Percentiles rank a stretch among this genome's conserved stretches.
Conservation (phyloP, 1,140 invertebrate species). For the Lerema accius region DNA sequence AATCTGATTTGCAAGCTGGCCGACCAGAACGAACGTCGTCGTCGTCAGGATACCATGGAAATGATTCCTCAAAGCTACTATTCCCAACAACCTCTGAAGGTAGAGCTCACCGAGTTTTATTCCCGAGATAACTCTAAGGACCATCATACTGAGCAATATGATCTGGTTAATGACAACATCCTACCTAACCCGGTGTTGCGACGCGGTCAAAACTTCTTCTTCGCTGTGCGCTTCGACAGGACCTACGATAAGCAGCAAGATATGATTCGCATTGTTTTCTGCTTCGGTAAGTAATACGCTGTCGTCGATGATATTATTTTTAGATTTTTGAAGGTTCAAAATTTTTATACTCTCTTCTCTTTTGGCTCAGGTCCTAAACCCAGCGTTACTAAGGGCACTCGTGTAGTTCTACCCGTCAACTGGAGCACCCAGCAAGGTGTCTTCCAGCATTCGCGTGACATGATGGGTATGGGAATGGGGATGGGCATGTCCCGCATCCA, state of each 20-base stretch:
- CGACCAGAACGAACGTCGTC: conserved; percentile 79
- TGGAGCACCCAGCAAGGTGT: conserved; percentile 74
- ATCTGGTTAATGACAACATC: conserved; percentile 82
- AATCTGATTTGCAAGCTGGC: conserved; percentile 79
- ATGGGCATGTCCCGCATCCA: conserved; percentile 69
- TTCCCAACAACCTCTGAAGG: conserved; percentile 83
- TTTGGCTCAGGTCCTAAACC: conserved; percentile 84
- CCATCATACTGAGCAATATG: conserved; percentile 87
- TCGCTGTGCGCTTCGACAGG: conserved; percentile 84
- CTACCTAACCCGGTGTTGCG: conserved; percentile 83
- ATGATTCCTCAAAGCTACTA: conserved; percentile 79
- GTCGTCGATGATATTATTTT: conserved; percentile 7
- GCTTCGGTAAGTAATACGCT: conserved; percentile 66
- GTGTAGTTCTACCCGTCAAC: conserved; percentile 84
- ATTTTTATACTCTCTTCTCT: conserved; percentile 3
- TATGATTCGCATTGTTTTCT: conserved; percentile 78
- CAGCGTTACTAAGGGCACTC: conserved; percentile 85
- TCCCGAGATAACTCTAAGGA: conserved; percentile 85
- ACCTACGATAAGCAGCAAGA: conserved; percentile 80
- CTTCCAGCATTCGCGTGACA: conserved; percentile 76
- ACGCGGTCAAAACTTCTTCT: conserved; percentile 85
- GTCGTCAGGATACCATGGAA: conserved; percentile 79
- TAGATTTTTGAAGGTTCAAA: not conserved
- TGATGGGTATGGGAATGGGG: conserved; percentile 66
- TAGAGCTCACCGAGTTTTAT: conserved; percentile 86